Base-by-base conservation (phyloP, 2,113 vertebrate genomes). In the Myanophis thanlyinensis region DNA sequence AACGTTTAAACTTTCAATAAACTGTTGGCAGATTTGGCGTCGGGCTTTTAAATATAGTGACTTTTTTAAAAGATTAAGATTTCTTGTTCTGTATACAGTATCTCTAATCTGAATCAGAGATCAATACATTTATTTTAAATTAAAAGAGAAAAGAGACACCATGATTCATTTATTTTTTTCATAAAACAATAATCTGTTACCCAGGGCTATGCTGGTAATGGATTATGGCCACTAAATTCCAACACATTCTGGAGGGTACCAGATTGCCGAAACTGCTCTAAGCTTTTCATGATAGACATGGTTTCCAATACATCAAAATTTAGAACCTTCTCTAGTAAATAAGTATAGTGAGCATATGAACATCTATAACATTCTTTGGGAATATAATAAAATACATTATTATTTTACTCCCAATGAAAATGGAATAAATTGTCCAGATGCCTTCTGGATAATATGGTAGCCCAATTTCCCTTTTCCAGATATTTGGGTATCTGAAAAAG, bases 401-500 rank as follows among this genome's bases (percentile, higher is more conserved):
- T 47, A 20, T 10, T 40, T 10, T 46, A 56, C 80, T 56, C 40
- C 27, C 40, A 85, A 86, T 8, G 22, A 87, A 2, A 87, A 92
- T 92, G 46, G n/a, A 67, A 94, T 95, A 91, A 93, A 91, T 88
- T 89, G 92, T 85, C 40, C 27, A 92, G 92, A 91, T 30, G 89
- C 85, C 89, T 90, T 67, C 35, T 87, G 25, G 80, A 53, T 0
- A 93, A 94, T 94, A 94, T 18, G 49, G 35, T n/a, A 85, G 12
- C 35, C 90, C 90, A 96, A 35, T 97, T 98, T 90, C 98, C 96
- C 90, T 97, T 98, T 80, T 97, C 97, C 95, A 98, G 94, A 92
- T 95, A 97, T 52, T 98, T 98, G 90, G 97, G 98, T 0, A 96
- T 98, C 94, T 97, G 98, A 95, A 98, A 98, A 95, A 97, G 96